Conservation (phyloP, 2,113 vertebrate species). For the Dolichallabes microphthalmus region DNA sequence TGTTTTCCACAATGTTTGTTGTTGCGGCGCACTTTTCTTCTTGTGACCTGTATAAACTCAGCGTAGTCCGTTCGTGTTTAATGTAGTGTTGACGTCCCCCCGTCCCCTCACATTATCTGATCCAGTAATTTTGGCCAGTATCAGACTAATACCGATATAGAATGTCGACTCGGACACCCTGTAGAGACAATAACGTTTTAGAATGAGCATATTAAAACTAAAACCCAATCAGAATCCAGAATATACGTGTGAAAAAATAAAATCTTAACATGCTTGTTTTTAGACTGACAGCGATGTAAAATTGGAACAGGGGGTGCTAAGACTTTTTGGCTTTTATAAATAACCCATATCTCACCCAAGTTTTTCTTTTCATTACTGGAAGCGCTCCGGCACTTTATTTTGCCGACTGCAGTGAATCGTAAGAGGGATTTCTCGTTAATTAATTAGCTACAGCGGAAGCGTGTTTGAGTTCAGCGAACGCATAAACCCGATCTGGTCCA, state of each 20-base stretch:
- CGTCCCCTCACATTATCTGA: no score
- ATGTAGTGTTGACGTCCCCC: no score
- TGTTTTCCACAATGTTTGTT: no score
- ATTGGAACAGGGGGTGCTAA: background rate
- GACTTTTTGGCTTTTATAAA: background rate
- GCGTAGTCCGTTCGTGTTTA: no score
- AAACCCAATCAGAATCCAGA: background rate
- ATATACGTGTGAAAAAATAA: no score
- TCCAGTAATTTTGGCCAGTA: no score
- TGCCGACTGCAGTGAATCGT: conserved; percentile 7
- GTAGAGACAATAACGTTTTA: background rate
- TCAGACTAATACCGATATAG: no score
- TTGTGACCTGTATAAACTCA: no score
- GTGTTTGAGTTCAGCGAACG: conserved; percentile 10
- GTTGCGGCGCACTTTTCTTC: no score
- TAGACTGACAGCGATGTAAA: background rate
- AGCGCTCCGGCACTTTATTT: background rate
- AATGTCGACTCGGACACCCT: background rate
- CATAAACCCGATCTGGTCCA: conserved; percentile 11
- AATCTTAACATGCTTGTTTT: background rate
- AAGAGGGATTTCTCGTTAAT: background rate
- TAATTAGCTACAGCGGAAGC: conserved; percentile 27
- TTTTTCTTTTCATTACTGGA: background rate
- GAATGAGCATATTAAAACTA: background rate
- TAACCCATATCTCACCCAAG: background rate